Evolutionary conservation across 2,113 vertebrate species (phyloP).

Genomic region (Raja brachyura): DNA sequence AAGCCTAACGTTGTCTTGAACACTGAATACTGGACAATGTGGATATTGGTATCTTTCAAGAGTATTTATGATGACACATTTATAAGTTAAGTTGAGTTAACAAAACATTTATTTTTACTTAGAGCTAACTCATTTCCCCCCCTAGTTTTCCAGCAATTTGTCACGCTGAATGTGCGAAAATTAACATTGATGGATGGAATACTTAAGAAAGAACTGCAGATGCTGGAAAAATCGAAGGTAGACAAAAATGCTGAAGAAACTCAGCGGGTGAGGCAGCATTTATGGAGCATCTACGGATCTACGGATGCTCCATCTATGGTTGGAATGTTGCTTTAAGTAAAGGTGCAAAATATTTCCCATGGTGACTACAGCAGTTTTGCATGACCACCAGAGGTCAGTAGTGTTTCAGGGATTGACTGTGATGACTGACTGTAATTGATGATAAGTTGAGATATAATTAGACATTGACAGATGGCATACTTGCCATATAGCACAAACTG

Average conservation of each 20-base stretch:
- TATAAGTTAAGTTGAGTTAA: no score
- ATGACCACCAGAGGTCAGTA: slow-evolving; percentile 24
- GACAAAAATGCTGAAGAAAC: no score
- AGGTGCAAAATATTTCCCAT: background rate
- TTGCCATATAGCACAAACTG: background rate
- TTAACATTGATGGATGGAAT: background rate
- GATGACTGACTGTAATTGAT: background rate
- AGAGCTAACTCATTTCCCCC: no score
- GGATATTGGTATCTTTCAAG: background rate
- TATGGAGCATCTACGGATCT: no score
- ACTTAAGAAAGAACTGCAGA: no score
- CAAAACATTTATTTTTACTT: no score
- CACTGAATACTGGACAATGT: background rate
- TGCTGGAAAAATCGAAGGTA: no score
- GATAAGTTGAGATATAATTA: slow-evolving; percentile 25
- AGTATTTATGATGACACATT: background rate
- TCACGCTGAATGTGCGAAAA: no score
- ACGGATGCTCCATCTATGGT: no score
- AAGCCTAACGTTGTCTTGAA: background rate
- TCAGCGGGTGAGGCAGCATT: no score
- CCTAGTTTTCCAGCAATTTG: no score
- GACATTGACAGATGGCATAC: slow-evolving; percentile 31
- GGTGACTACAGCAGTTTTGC: background rate
- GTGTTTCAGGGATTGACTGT: background rate
- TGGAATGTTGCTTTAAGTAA: background rate